A percentile compares a stretch with the other conserved stretches of the same genome.
These are phyloP conservation scores for Motacilla tschutschensis DNA, from an alignment of 2,113 vertebrate species.

Conservation along the genomic window DNA sequence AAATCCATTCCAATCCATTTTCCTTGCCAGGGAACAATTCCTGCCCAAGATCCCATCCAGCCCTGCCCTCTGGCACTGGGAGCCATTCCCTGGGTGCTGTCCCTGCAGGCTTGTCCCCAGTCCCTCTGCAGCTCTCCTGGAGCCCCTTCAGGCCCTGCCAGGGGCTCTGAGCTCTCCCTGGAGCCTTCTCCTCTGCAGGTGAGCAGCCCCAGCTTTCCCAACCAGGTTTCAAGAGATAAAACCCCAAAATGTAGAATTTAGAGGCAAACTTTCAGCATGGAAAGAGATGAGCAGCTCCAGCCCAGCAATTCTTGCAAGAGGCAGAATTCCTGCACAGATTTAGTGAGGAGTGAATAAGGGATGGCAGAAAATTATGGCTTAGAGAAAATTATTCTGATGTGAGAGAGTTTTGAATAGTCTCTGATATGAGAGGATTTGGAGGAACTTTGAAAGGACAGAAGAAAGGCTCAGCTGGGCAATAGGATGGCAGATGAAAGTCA, in stretches of 20 bases:
- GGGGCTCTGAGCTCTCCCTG: background rate
- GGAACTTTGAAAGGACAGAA: background rate
- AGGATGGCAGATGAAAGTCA: background rate
- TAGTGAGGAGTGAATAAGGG: background rate
- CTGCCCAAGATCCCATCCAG: background rate
- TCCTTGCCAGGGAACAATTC: background rate
- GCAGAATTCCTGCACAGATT: background rate
- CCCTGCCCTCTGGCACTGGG: background rate
- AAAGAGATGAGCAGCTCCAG: background rate
- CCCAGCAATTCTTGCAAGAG: background rate
- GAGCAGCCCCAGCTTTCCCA: background rate
- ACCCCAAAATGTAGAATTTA: background rate
- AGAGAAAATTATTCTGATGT: background rate
- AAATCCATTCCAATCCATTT: too few species aligned
- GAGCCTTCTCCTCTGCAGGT: accelerated
- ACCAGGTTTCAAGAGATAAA: background rate
- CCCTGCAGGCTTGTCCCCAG: background rate
- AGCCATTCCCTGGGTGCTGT: background rate
- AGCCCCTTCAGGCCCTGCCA: background rate
- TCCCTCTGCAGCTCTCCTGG: background rate
- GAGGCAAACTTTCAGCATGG: background rate
- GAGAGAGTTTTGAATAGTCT: background rate
- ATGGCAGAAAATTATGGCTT: background rate
- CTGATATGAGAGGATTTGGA: background rate
- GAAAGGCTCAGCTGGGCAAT: background rate